Base-by-base conservation (phyloP, 2,888 invertebrate genomes). In the Microplitis manilae region DNA sequence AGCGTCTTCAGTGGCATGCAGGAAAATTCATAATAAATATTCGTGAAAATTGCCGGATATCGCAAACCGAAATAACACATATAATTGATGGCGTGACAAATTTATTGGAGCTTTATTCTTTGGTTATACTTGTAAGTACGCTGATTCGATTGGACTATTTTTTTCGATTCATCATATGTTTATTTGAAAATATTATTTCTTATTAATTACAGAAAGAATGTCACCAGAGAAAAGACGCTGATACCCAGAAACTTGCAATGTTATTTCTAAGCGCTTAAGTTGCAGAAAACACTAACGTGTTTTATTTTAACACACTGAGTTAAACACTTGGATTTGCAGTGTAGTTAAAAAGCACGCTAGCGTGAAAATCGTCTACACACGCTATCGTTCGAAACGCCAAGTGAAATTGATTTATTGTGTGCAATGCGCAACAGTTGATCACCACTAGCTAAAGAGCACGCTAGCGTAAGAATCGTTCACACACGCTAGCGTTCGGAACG, bases 41-140 rank as follows among this genome's bases (percentile, higher is more conserved):
- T 30, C 75, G 79, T 15, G 77, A 77, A 67, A 70, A 76, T 60
- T 79, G 79, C 20, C 75, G 75, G 61, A 71, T 75, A 5, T 75
- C 77, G 5, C 74, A 75, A 5, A 64, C 17, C 6, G 68, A 77
- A 20, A 17, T 79, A 20, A 77, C 73, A 9, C 9, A 75, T 20
- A 50, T 79, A 4, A 75, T 69, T 9, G 73, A 79, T 17, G 77
- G 73, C 7, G 77, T 79, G 13, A 77, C 62, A 17, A 40, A 40
- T 30, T 75, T 79, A 67, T n/a, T 79, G 39, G 20, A 68, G 8
- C 40, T 38, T 40, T 78, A 78, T 65, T 68, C 70, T 5, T 50
- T 20, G n/a, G 67, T 67, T 59, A 72, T 75, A 60, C 41, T 77
- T 15, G 77, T 77, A 17, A 68, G 68, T 68, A 65, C 69, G 15